phyloP scores from a whole-genome alignment of 2,888 invertebrate species.

The Anaspis maculata region DNA sequence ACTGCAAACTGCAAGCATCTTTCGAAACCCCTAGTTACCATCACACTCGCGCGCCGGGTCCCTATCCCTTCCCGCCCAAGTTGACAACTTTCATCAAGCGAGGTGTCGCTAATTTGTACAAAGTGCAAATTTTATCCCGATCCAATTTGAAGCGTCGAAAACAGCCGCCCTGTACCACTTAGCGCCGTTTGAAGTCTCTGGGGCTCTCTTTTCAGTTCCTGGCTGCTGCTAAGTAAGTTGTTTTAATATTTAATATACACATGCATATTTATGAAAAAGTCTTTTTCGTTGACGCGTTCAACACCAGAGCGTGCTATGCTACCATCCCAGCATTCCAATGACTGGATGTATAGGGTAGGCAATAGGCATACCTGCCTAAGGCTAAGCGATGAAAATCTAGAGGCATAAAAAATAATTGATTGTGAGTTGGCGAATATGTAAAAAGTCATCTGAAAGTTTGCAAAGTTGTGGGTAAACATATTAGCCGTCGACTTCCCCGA shows the following conservation, averaged over 20 bases:
- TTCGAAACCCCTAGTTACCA: too few species aligned
- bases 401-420: too few species aligned
- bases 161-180: constrained; percentile 35
- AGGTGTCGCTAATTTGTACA: constrained; percentile 37
- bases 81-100: constrained; percentile 22
- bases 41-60: too few species aligned
- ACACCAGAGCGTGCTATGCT: constrained; percentile 9
- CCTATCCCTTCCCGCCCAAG: constrained; percentile 1
- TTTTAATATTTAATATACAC: constrained; percentile 39
- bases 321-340: constrained; percentile 12
- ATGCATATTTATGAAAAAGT: constrained; percentile 37
- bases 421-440: constrained; percentile 3
- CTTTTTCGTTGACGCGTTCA: constrained; percentile 17
- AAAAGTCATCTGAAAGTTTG: constrained; percentile 15
- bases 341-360: too few species aligned
- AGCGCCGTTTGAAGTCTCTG: constrained; percentile 37
- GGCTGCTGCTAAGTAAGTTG: constrained; percentile 24
- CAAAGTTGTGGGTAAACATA: constrained; percentile 28
- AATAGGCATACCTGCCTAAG: too few species aligned
- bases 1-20: too few species aligned
- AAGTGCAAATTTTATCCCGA: constrained; percentile 37
- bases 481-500: constrained; percentile 24
- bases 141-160: constrained; percentile 30
- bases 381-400: too few species aligned
- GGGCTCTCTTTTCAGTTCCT: constrained; percentile 22